A percentile compares a stretch with the other conserved stretches of the same genome.
phyloP scores from a whole-genome alignment of 2,888 invertebrate species.

The Drosophila pegasa region DNA sequence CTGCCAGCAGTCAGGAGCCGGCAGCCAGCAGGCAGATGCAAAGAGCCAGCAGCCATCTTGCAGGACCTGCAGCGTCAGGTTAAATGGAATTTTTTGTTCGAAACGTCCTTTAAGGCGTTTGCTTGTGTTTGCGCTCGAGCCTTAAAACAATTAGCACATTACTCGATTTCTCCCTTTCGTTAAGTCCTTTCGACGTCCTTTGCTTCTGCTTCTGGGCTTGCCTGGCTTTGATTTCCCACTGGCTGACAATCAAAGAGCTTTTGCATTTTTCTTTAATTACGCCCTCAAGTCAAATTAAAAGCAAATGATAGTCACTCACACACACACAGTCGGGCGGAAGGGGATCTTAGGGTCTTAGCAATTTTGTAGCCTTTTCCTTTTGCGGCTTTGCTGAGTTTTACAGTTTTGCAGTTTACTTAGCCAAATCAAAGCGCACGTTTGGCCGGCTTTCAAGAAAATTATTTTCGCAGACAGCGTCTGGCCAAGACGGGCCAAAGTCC shows the following conservation, averaged over 20 bases:
- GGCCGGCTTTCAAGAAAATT: slow-evolving; percentile 71
- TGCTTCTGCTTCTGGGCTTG: slow-evolving; percentile 32
- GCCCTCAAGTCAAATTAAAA: slow-evolving; percentile 76
- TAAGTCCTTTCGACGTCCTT: slow-evolving; percentile 21
- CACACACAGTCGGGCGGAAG: slow-evolving; percentile 1
- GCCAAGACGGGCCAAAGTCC: slow-evolving; percentile 9
- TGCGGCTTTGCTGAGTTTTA: slow-evolving; percentile 49
- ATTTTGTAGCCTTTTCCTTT: slow-evolving; percentile 33
- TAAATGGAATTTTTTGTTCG: slow-evolving; percentile 68
- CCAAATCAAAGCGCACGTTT: slow-evolving; percentile 65
- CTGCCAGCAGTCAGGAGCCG: slow-evolving; percentile 44
- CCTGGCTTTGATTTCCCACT: slow-evolving; percentile 56
- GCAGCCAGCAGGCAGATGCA: background rate
- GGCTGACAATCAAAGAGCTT: slow-evolving; percentile 71
- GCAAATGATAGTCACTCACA: slow-evolving; percentile 64
- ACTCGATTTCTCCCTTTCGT: slow-evolving; percentile 19
- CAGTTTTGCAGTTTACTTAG: slow-evolving; percentile 68
- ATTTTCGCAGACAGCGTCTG: slow-evolving; percentile 59
- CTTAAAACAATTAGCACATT: slow-evolving; percentile 66
- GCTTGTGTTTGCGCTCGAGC: slow-evolving; percentile 28
- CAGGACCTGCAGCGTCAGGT: slow-evolving; percentile 64
- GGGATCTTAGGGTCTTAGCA: slow-evolving; percentile 8
- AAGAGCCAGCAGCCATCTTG: slow-evolving; percentile 19
- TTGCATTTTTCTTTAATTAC: slow-evolving; percentile 78
- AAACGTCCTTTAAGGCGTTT: slow-evolving; percentile 51